Conservation (phyloP, 2,797 vertebrate species). For the Lophotriccus pileatus region DNA sequence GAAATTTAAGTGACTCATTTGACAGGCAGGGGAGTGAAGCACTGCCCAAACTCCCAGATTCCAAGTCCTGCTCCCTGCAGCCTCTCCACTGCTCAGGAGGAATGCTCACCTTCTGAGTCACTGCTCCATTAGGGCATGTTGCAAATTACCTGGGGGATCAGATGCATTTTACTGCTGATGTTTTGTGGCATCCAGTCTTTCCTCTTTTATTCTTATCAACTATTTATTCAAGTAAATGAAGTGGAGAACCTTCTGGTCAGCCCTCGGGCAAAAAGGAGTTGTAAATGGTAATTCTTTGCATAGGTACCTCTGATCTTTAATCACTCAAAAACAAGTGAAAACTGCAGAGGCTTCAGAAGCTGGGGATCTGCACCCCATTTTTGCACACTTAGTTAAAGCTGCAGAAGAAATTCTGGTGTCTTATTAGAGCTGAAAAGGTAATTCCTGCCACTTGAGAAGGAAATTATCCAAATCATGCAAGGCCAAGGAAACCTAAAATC, state of each 20-base stretch:
- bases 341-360: not conserved
- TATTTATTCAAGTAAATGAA: not conserved
- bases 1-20: constrained; percentile 9
- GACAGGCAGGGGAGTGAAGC: not conserved
- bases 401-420: not conserved
- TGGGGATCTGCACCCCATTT: not conserved
- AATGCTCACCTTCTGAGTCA: constrained; percentile 15
- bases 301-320: not conserved
- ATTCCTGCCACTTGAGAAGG: not conserved
- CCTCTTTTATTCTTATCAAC: not conserved
- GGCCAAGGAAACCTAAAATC: not conserved
- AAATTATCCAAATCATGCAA: not conserved
- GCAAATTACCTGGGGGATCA: not conserved
- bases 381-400: not conserved
- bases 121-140: not conserved
- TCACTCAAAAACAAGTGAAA: not conserved
- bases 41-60: not conserved
- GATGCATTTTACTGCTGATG: not conserved
- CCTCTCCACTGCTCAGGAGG: not conserved
- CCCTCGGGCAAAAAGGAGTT: not conserved
- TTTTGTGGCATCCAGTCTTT: not conserved
- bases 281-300: not conserved
- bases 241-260: not conserved
- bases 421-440: not conserved
- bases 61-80: not conserved